A percentile compares a stretch with the other conserved stretches of the same genome.
Conservation (phyloP, 2,888 invertebrate genomes). For the Dorcus parallelipipedus region DNA sequence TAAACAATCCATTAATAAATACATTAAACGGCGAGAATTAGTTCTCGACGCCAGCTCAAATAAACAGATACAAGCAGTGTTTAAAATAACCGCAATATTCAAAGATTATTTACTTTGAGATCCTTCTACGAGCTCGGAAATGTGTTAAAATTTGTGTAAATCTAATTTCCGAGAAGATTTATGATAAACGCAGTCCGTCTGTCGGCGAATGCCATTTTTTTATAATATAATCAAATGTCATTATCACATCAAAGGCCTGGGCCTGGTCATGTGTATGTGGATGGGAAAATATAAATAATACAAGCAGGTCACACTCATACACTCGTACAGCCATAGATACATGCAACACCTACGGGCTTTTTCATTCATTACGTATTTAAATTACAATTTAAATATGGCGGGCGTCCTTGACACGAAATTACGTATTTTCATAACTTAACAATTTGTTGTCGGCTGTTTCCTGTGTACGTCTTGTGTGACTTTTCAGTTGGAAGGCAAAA, state of each 20-base stretch:
- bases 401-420: constrained; percentile 19
- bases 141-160: constrained; percentile 36
- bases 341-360: constrained; percentile 17
- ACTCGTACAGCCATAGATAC: background rate
- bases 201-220: constrained; percentile 24
- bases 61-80: constrained; percentile 39
- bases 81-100: constrained; percentile 33
- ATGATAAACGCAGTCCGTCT: constrained; percentile 29
- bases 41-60: constrained; percentile 45
- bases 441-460: background rate
- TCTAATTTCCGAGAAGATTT: constrained; percentile 34
- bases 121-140: constrained; percentile 29
- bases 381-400: constrained; percentile 23
- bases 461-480: background rate
- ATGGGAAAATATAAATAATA: background rate
- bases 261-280: background rate
- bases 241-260: constrained; percentile 24
- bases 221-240: constrained; percentile 26
- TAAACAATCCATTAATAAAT: constrained; percentile 47
- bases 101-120: constrained; percentile 32
- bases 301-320: background rate
- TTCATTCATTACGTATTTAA: constrained; percentile 22
- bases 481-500: background rate
- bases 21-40: constrained; percentile 45
- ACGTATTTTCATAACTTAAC: constrained; percentile 19